A percentile compares a stretch with the other conserved stretches of the same genome.
Evolutionary conservation across 2,888 invertebrate species (phyloP).

Genomic region (Gandaritis pyraliata): DNA sequence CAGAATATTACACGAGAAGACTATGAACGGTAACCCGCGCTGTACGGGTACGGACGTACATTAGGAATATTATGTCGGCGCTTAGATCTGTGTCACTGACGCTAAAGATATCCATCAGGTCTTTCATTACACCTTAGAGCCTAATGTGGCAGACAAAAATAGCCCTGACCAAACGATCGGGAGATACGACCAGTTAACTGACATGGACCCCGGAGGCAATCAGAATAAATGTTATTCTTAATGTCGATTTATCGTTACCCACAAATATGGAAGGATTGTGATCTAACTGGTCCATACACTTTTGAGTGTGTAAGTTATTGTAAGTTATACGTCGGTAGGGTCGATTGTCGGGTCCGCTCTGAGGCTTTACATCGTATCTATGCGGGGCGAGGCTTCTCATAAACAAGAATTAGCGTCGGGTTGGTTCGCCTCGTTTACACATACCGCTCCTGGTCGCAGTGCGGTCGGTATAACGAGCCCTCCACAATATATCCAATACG

Average conservation of each 20-base stretch:
- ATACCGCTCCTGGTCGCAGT: conserved; percentile 74
- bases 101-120: conserved; percentile 62
- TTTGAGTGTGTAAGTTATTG: conserved; percentile 55
- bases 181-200: conserved; percentile 39
- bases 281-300: conserved; percentile 57
- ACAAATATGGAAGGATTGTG: conserved; percentile 58
- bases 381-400: conserved; percentile 70
- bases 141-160: conserved; percentile 59
- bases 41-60: conserved; percentile 52
- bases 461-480: conserved; percentile 74
- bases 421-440: conserved; percentile 79
- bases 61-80: conserved; percentile 71
- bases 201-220: conserved; percentile 50
- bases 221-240: conserved; percentile 53
- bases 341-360: conserved; percentile 70
- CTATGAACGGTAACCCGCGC: conserved; percentile 67
- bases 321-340: conserved; percentile 47
- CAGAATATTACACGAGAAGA: conserved; percentile 63
- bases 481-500: conserved; percentile 66
- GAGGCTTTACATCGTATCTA: conserved; percentile 66
- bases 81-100: conserved; percentile 68
- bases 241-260: conserved; percentile 55
- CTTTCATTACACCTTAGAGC: conserved; percentile 58
- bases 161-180: conserved; percentile 44
- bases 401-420: conserved; percentile 82